Evolutionary conservation across 2,113 vertebrate genomes (phyloP).

Genomic region (Poeciliopsis turrubarensis): DNA sequence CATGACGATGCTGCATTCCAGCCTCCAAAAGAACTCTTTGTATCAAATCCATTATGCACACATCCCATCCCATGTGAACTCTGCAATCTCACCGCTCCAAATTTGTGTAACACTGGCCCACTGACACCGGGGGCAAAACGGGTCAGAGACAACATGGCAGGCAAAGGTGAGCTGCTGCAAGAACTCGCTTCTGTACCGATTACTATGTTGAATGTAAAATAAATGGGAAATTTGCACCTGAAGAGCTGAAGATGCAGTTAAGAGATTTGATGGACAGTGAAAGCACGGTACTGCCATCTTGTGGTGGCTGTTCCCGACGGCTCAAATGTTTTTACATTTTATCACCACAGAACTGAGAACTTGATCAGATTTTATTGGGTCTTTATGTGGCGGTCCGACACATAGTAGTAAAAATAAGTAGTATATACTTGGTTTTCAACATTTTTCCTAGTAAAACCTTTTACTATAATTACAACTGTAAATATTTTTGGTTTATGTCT

Average conservation of each 20-base stretch:
- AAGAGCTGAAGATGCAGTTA: conserved; percentile 16
- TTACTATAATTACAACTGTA: no score
- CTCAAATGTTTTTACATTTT: not conserved
- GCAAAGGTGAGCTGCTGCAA: conserved; percentile 1
- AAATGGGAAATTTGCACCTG: conserved; percentile 10
- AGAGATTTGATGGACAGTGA: not conserved
- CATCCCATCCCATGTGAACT: conserved; percentile 22
- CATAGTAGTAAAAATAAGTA: no score
- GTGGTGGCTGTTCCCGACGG: conserved; percentile 25
- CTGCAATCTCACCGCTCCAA: conserved; percentile 39
- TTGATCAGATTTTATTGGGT: no score
- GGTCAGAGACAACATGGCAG: conserved; percentile 3
- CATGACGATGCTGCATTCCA: conserved; percentile 72
- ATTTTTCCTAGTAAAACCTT: not conserved
- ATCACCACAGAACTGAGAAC: not conserved
- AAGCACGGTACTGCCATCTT: conserved; percentile 71
- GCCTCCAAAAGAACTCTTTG: conserved; percentile 71
- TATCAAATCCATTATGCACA: conserved; percentile 43
- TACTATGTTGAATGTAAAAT: conserved; percentile 19
- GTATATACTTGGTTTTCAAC: not conserved
- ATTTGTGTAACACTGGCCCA: conserved; percentile 63
- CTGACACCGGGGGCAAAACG: conserved; percentile 48
- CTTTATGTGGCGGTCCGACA: no score
- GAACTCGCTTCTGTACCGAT: conserved; percentile 7
- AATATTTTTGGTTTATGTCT: no score